Conservation (phyloP, 2,113 vertebrate species). For the Varanus komodoensis region DNA sequence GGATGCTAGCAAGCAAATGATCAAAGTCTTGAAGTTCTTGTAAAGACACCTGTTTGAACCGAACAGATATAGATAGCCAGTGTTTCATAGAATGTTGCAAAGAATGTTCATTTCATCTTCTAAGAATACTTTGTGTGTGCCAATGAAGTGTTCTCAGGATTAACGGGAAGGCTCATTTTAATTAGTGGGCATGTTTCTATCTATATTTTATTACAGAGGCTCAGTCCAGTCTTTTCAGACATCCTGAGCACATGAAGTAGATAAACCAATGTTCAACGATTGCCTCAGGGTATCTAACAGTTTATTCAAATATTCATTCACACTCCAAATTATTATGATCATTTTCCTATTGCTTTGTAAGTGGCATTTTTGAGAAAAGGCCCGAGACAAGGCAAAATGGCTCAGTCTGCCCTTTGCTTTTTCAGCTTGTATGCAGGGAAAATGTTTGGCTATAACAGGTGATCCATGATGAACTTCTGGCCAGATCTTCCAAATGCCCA, state of each 20-base stretch:
- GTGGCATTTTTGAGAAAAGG: not conserved
- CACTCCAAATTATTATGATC: not conserved
- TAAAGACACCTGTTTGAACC: not conserved
- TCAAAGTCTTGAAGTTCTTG: not conserved
- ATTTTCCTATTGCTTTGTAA: not conserved
- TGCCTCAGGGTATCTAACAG: not conserved
- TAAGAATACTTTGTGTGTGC: not conserved
- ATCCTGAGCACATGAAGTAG: too few relatives aligned
- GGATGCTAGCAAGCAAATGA: not conserved
- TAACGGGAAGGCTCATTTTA: not conserved
- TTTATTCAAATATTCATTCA: not conserved
- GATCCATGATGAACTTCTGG: not conserved
- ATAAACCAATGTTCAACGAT: not conserved
- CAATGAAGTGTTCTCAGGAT: not conserved
- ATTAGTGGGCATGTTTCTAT: not conserved
- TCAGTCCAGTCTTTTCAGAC: not conserved
- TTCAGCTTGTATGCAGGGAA: not conserved
- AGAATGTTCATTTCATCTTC: not conserved
- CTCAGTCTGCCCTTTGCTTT: not conserved
- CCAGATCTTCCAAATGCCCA: not conserved
- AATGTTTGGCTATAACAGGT: not conserved
- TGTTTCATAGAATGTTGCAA: not conserved
- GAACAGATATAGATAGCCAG: not conserved
- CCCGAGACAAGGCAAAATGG: not conserved
- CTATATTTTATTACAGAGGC: not conserved